Evolutionary conservation across 2,797 vertebrate species (phyloP).

Genomic region (Florisuga fusca): DNA sequence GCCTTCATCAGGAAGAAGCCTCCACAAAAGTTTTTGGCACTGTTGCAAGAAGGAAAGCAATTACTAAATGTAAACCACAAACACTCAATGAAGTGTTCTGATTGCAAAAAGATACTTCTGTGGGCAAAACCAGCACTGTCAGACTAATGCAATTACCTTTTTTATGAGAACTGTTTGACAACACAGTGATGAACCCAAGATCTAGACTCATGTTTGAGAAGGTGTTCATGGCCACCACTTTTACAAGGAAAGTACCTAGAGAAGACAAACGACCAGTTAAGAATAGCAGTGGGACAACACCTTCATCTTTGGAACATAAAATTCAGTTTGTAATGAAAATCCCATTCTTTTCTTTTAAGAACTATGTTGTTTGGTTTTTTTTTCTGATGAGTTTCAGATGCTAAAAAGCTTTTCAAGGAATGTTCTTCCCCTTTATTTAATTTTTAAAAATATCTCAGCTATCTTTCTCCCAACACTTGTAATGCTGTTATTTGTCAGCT

Average conservation of each 20-base stretch:
- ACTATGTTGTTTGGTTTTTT: neutral
- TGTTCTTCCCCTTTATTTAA: neutral
- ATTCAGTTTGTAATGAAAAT: neutral
- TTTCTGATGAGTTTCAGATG: neutral
- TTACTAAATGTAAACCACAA: conserved; percentile 19
- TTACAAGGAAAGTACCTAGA: conserved; percentile 83
- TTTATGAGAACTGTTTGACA: conserved; percentile 73
- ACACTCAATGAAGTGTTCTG: neutral
- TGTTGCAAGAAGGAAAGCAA: conserved; percentile 5
- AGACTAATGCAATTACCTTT: conserved; percentile 40
- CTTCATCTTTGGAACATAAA: neutral
- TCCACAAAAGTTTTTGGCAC: neutral
- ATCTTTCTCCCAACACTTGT: neutral
- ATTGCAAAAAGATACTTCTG: neutral
- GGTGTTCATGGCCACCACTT: conserved; percentile 81
- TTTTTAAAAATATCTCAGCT: neutral
- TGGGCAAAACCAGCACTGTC: neutral
- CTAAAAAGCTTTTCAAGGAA: neutral
- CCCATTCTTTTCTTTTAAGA: neutral
- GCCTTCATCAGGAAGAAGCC: neutral
- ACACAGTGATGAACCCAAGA: conserved; percentile 80
- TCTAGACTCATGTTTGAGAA: conserved; percentile 83
- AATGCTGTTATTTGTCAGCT: neutral
- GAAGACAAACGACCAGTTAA: neutral
- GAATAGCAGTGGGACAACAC: neutral